Evolutionary conservation across 2,113 vertebrate species (phyloP).

Genomic region (Motacilla alba): DNA sequence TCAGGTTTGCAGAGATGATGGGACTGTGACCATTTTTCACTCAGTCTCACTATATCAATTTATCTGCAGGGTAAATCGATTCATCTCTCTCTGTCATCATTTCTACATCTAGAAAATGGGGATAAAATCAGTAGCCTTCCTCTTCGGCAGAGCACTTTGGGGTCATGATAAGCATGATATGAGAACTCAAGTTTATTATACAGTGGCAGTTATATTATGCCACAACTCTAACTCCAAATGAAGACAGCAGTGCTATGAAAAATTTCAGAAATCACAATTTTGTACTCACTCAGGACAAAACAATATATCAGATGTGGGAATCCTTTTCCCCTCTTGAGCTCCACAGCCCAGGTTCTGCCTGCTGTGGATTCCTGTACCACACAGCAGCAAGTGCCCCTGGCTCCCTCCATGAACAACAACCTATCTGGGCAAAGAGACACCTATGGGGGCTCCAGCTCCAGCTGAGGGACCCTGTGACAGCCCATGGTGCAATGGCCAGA

Average conservation of each 20-base stretch:
- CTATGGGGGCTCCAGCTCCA: no score
- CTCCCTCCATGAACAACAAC: background rate
- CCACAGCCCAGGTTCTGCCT: background rate
- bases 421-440: background rate
- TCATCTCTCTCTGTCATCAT: background rate
- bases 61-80: background rate
- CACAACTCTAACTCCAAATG: background rate
- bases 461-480: background rate
- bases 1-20: background rate
- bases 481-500: accelerated
- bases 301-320: background rate
- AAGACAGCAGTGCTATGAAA: background rate
- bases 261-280: background rate
- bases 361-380: background rate
- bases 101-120: background rate
- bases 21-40: background rate
- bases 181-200: background rate
- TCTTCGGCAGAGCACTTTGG: background rate
- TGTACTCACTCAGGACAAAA: background rate
- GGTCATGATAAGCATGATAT: background rate
- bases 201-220: background rate
- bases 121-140: background rate
- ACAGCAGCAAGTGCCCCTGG: background rate
- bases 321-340: background rate
- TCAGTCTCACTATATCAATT: background rate